Evolutionary conservation across 92 coral and sea anemone genomes (phyloP).

Genomic region (Desmophyllum pertusum): DNA sequence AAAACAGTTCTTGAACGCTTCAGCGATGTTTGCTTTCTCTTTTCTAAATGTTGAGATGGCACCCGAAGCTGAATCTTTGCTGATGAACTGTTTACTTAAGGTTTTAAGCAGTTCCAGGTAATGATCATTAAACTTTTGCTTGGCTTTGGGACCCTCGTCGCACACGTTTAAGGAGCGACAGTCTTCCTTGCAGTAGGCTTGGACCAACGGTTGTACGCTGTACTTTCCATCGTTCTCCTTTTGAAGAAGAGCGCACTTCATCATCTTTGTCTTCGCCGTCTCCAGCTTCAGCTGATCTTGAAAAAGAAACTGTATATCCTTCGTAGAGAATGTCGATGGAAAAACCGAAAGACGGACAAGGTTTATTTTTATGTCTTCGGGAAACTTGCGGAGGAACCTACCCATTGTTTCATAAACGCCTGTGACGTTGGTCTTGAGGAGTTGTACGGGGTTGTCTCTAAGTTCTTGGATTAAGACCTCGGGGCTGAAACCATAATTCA

Average conservation of each 20-base stretch:
- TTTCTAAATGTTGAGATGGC: neutral
- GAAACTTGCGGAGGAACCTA: neutral
- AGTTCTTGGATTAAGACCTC: no score
- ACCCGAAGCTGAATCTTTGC: neutral
- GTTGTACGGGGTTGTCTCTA: no score
- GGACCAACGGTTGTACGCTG: constrained; percentile 17
- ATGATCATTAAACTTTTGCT: constrained; percentile 8
- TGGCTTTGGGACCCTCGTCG: neutral
- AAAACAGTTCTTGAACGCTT: neutral
- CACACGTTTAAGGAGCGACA: neutral
- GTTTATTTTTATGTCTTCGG: neutral
- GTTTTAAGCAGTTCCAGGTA: neutral
- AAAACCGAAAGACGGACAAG: neutral
- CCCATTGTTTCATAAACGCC: neutral
- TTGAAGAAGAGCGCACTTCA: neutral
- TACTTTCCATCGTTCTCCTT: neutral
- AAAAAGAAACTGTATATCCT: neutral
- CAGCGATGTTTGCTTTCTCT: constrained; percentile 13
- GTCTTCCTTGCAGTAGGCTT: neutral
- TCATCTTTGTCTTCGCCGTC: no score
- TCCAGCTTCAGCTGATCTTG: no score
- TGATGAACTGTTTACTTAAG: constrained; percentile 2
- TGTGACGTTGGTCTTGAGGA: no score
- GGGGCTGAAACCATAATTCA: no score
- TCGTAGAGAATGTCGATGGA: neutral